These are phyloP conservation scores for Papilio glaucus DNA, from an alignment of 1,140 invertebrate genomes.

Conservation along the genomic window DNA sequence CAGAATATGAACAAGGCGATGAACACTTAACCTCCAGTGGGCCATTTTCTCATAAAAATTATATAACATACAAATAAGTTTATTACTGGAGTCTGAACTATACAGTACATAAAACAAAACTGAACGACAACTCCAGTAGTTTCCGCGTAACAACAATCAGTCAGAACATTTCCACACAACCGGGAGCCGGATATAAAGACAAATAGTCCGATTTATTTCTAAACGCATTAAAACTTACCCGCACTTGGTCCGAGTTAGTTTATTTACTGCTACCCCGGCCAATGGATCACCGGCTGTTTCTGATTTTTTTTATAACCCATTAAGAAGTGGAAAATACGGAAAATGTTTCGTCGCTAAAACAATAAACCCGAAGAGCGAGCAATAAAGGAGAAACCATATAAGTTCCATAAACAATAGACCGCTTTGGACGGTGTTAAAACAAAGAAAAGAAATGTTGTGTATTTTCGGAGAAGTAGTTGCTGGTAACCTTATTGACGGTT, in stretches of 20 bases:
- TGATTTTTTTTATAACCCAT: conserved; percentile 35
- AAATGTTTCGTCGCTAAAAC: conserved; percentile 40
- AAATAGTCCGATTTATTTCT: conserved; percentile 74
- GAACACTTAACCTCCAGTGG: not conserved
- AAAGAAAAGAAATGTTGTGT: not conserved
- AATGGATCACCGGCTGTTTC: conserved; percentile 40
- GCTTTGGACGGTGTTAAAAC: conserved; percentile 18
- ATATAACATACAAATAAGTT: not conserved
- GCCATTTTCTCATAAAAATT: not conserved
- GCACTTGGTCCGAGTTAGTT: conserved; percentile 45
- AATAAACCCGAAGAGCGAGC: conserved; percentile 22
- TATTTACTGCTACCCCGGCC: conserved; percentile 55
- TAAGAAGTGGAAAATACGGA: conserved; percentile 36
- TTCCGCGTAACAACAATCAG: conserved; percentile 42
- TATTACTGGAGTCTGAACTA: not conserved
- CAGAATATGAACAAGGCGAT: no score
- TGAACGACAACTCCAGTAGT: conserved; percentile 37
- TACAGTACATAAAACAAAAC: not conserved
- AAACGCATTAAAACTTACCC: conserved; percentile 71
- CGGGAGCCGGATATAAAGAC: conserved; percentile 65
- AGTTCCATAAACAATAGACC: conserved; percentile 32
- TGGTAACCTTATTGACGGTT: no score
- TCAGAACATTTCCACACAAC: conserved; percentile 48
- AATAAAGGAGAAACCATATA: conserved; percentile 31
- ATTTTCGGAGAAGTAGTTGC: no score